phyloP scores from a whole-genome alignment of 1,140 invertebrate genomes.

The Drosophila gunungcola region DNA sequence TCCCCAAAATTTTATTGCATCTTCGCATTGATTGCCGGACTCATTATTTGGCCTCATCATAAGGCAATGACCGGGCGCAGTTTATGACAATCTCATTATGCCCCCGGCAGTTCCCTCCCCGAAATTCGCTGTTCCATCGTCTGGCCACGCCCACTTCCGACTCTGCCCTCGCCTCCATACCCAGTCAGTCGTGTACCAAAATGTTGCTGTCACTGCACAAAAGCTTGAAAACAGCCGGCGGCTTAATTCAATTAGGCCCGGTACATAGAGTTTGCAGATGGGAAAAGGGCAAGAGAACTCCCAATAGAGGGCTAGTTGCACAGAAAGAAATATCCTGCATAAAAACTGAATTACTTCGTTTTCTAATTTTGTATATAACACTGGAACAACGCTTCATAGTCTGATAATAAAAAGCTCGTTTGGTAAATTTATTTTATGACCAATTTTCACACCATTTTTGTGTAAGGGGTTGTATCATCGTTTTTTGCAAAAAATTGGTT shows the following conservation, averaged over 20 bases:
- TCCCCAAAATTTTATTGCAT: conserved; percentile 14
- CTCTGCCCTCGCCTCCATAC: neutral
- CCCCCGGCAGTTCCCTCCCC: conserved; percentile 7
- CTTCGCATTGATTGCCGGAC: conserved; percentile 9
- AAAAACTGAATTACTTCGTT: neutral
- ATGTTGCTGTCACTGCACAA: conserved; percentile 67
- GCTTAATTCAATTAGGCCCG: conserved; percentile 69
- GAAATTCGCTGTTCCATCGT: neutral
- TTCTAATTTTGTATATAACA: no score
- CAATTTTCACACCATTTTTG: no score
- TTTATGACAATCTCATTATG: conserved; percentile 52
- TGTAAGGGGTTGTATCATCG: no score
- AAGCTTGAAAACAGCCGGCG: conserved; percentile 56
- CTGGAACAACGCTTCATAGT: no score
- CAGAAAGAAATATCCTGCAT: neutral
- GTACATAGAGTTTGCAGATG: conserved; percentile 26
- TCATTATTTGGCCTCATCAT: conserved; percentile 17
- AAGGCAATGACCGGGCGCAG: conserved; percentile 21
- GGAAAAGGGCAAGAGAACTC: neutral
- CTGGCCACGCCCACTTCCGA: conserved; percentile 4
- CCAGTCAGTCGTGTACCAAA: conserved; percentile 46
- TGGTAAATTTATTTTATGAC: no score
- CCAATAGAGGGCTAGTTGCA: neutral
- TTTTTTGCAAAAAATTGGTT: no score
- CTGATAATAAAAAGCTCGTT: no score